Base-by-base conservation (phyloP, 1,140 invertebrate genomes). In the Mercenaria mercenaria region DNA sequence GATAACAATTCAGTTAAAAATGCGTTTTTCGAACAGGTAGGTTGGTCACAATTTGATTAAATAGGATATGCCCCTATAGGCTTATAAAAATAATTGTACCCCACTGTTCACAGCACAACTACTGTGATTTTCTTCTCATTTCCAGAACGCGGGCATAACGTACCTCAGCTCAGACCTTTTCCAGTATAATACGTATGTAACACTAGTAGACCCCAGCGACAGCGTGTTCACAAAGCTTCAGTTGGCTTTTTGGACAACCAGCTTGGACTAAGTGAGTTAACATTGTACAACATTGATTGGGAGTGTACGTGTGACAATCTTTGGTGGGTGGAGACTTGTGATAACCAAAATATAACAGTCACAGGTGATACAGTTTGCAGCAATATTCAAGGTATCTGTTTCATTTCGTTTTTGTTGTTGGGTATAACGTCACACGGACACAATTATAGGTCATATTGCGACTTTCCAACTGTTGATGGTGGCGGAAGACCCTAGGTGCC, bases 221-320 rank as follows among this genome's bases (percentile, higher is more conserved):
- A 86, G 76, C n/a, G 18, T 64, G 26, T 74, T 86, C 29, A 10
- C 29, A 50, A 18, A 32, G 23, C 20, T 86, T 69, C 83, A 52
- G 15, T 0, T 13, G 69, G 23, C 4, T 47, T 86, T 34, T 72
- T 86, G n/a, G 8, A 37, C 50, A 11, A 72, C 34, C 61, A 50
- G 47, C 50, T 37, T 18, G 39, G 32, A 32, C 15, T 86, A 43
- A 56, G 67, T 15, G 83, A 86, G 32, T 13, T 86, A n/a, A 13
- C 26, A 23, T 29, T 86, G 0, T 59, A 86, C n/a, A 76, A 86
- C 69, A 86, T 86, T 20, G 67, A 72, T 0, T 86, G 83, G 83
- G 39, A 72, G 13, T 86, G 83, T 59, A 37, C 83, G 13, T 86
- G 83, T 59, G 83, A 86, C 69, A 32, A 76, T 23, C 20, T 61